phyloP scores from a whole-genome alignment of 92 coral and sea anemone species.

The Umimayanthus chanpuru region DNA sequence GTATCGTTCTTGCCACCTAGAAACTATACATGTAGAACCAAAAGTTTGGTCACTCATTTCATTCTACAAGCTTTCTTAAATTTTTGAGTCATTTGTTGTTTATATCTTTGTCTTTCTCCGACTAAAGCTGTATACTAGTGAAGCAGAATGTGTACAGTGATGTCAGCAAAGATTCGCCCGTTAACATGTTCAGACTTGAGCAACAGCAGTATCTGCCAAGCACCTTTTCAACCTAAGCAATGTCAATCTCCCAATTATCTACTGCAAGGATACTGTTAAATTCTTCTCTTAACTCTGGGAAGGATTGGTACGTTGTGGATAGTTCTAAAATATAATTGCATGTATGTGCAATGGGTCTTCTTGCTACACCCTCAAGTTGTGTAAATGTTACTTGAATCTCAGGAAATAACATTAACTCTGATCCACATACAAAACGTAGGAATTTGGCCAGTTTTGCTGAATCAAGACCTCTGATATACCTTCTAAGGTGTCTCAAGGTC shows the following conservation, averaged over 20 bases:
- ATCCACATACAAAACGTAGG: conserved; percentile 33
- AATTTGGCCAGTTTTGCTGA: conserved; percentile 32
- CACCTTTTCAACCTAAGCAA: not conserved
- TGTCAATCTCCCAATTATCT: conserved; percentile 40
- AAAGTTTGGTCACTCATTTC: no score
- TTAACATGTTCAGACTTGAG: not conserved
- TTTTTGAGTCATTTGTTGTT: no score
- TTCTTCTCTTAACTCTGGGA: conserved; percentile 41
- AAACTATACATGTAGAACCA: no score
- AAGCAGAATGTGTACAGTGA: no score
- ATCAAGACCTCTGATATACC: conserved; percentile 39
- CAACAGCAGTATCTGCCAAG: conserved; percentile 17
- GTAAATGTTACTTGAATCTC: conserved; percentile 38
- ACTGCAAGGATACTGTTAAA: conserved; percentile 25
- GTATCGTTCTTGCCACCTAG: no score
- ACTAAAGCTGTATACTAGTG: no score
- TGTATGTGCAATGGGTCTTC: conserved; percentile 46
- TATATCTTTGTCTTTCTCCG: no score
- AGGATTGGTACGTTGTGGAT: conserved; percentile 40
- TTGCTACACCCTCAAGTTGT: conserved; percentile 20
- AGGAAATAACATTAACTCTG: conserved; percentile 38
- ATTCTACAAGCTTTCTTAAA: no score
- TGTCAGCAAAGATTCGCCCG: no score
- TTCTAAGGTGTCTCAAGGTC: conserved; percentile 41
- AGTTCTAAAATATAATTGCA: conserved; percentile 32